Percentiles rank a stretch among this genome's conserved stretches.
Conservation (phyloP, 2,797 vertebrate species). For the Gorsachius magnificus region DNA sequence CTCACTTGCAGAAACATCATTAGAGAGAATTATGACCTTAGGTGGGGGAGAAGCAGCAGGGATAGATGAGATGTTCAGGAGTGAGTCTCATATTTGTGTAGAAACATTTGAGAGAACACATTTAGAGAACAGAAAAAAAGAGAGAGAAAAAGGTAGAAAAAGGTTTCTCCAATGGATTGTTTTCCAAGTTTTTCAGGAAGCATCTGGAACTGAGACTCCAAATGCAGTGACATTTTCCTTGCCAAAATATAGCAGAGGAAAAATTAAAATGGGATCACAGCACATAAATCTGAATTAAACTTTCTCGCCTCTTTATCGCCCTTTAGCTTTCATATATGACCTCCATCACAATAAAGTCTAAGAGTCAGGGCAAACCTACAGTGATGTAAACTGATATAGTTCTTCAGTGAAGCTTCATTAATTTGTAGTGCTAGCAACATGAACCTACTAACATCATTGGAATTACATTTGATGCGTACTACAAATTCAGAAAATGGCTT, state of each 20-base stretch:
- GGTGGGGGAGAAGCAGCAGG: background rate
- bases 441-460: background rate
- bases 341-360: background rate
- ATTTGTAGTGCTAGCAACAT: background rate
- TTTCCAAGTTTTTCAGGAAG: background rate
- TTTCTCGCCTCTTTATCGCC: background rate
- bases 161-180: background rate
- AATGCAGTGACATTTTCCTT: background rate
- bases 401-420: conserved; percentile 21
- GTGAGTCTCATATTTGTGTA: background rate
- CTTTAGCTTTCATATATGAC: background rate
- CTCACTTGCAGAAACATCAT: background rate
- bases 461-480: background rate
- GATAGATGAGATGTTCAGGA: background rate
- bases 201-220: background rate
- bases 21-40: background rate
- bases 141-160: background rate
- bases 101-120: background rate
- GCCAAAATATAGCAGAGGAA: background rate
- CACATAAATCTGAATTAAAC: background rate
- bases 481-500: conserved; percentile 3
- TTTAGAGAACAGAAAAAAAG: background rate
- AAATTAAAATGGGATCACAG: background rate
- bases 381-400: background rate
- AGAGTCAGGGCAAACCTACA: background rate